Evolutionary conservation across 2,888 invertebrate species (phyloP).

Genomic region (Zygogramma bicolorata): DNA sequence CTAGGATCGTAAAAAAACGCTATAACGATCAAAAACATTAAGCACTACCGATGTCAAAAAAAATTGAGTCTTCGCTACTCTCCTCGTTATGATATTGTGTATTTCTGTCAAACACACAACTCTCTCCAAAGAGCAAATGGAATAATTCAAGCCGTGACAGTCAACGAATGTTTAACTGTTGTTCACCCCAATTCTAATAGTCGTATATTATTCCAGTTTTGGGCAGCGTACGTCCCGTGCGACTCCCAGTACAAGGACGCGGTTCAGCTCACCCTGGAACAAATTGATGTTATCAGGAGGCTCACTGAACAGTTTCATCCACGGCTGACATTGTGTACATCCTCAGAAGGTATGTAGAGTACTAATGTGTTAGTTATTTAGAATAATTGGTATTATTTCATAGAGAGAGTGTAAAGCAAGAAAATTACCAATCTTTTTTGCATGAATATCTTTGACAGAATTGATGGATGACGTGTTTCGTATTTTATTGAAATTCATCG

Average conservation of each 20-base stretch:
- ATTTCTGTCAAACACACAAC: background rate
- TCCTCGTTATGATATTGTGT: background rate
- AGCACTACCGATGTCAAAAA: no score
- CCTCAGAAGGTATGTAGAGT: conserved; percentile 76
- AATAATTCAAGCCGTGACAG: background rate
- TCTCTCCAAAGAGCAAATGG: background rate
- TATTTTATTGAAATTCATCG: no score
- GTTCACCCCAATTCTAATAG: conserved; percentile 6
- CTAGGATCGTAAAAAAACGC: no score
- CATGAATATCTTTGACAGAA: no score
- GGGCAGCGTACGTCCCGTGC: conserved; percentile 89
- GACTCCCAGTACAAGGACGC: conserved; percentile 86
- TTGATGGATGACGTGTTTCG: no score
- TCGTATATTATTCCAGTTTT: conserved; percentile 74
- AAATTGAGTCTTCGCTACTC: background rate
- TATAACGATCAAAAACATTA: no score
- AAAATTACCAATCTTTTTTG: background rate
- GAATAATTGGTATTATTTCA: background rate
- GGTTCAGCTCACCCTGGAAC: conserved; percentile 85
- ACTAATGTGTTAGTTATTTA: background rate
- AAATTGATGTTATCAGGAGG: conserved; percentile 87
- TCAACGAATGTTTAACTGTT: conserved; percentile 13
- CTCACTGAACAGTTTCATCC: conserved; percentile 84
- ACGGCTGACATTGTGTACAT: conserved; percentile 81
- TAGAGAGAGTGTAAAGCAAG: background rate